These are phyloP conservation scores for Picathartes gymnocephalus DNA, from an alignment of 2,113 vertebrate species.

Conservation along the genomic window DNA sequence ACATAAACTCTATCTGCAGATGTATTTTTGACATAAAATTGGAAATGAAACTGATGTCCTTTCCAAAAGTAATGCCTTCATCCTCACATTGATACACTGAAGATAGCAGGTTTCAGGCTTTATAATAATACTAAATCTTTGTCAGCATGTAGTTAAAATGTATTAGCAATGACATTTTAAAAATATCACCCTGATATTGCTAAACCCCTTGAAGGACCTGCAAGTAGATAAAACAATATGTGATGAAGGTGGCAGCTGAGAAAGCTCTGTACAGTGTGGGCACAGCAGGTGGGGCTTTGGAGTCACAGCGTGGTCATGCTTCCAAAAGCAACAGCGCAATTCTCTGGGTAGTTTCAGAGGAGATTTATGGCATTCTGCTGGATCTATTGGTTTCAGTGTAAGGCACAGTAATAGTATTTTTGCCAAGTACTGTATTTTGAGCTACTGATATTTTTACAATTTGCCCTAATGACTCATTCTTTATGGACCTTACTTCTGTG, in stretches of 20 bases:
- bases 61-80: background rate
- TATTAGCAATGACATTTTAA: background rate
- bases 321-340: background rate
- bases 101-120: background rate
- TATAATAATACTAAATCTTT: background rate
- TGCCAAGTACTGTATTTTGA: background rate
- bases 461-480: background rate
- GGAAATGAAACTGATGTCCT: background rate
- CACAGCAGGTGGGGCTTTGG: slow-evolving; percentile 32
- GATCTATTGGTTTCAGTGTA: background rate
- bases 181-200: background rate
- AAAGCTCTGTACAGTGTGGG: background rate
- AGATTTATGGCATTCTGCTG: background rate
- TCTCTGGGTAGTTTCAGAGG: background rate
- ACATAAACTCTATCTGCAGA: background rate
- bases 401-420: background rate
- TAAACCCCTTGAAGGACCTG: background rate
- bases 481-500: background rate
- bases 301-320: background rate
- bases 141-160: background rate
- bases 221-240: background rate
- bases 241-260: background rate
- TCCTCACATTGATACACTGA: background rate
- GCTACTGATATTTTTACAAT: background rate
- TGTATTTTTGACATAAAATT: background rate